A percentile compares a stretch with the other conserved stretches of the same genome.
phyloP scores from a whole-genome alignment of 2,888 invertebrate genomes.

The Antheraea yamamai region DNA sequence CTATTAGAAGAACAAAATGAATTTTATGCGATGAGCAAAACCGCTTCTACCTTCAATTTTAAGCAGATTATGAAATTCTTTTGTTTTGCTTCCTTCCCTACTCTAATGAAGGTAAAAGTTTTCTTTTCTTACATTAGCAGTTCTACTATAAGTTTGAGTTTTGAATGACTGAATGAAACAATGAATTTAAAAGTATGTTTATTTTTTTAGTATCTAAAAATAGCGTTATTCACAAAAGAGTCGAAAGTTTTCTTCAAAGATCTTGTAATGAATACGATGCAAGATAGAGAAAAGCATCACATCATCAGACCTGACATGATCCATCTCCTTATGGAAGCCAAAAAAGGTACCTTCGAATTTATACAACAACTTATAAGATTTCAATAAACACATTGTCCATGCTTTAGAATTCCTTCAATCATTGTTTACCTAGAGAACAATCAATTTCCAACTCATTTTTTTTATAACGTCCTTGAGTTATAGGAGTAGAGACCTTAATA shows the following conservation, averaged over 20 bases:
- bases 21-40: conserved; percentile 79
- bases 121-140: not conserved
- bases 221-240: conserved; percentile 39
- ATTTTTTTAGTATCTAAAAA: conserved; percentile 41
- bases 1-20: conserved; percentile 73
- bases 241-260: conserved; percentile 54
- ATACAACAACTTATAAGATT: too few relatives aligned
- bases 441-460: too few relatives aligned
- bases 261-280: conserved; percentile 62
- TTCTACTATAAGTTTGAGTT: not conserved
- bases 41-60: conserved; percentile 57
- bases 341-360: conserved; percentile 51
- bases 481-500: too few relatives aligned
- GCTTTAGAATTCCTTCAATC: too few relatives aligned
- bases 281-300: conserved; percentile 53
- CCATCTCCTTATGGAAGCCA: conserved; percentile 79
- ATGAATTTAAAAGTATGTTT: not conserved
- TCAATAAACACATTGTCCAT: too few relatives aligned
- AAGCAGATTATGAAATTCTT: conserved; percentile 39
- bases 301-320: conserved; percentile 79
- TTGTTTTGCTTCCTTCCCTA: conserved; percentile 35
- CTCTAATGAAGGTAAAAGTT: conserved; percentile 36
- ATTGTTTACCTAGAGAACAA: too few relatives aligned
- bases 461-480: too few relatives aligned
- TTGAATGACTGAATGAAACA: too few relatives aligned